Evolutionary conservation across 2,888 invertebrate species (phyloP), one percentile per base, ranked within the genome.

Genomic region (Drosophila vallismaia): DNA sequence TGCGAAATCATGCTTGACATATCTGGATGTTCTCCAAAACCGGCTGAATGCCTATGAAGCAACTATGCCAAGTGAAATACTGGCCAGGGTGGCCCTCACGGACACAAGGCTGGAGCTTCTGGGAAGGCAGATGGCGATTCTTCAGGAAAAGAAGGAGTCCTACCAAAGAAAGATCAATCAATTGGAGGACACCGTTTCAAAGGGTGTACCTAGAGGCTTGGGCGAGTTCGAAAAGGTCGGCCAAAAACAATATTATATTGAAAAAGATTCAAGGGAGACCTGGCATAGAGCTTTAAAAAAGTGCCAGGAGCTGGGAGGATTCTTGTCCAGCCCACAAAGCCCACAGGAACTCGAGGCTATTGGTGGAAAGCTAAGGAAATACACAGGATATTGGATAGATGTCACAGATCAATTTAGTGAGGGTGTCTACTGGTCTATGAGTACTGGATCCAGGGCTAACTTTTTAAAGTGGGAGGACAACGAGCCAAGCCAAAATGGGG

Each of bases 241-340:
- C 2, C n/a, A 36, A 19, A 40, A 29, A n/a, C 70, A 24, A 8
- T 70, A 70, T 12, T 59, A 60, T 3, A 60, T 69, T 2, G 60
- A 69, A 9, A 59, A 19, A 1, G 42, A 48, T 0, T 4, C 19
- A 8, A 48, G 26, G 28, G 4, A 38, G 0, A 70, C 14, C 14
- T 70, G 71, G 69, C 36, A 49, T 5, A 44, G 12, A 0, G 60
- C 49, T 1, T 0, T 42, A 5, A 29, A 49, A 0, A 33, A 33
- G 5, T 69, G 68, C n/a, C 52, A 26, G 0, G 10, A 19, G 36
- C 33, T 69, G 59, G 71, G 52, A 7, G 52, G 42, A 4, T 31
- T 58, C 28, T n/a, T 69, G 38, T 48, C 48, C 3, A 68, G 71
- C 4, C 19, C 36, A 0, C 42, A 69, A 26, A 59, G 4, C 4